Conservation (phyloP, 2,888 invertebrate species). For the Sclerodermus sp. region DNA sequence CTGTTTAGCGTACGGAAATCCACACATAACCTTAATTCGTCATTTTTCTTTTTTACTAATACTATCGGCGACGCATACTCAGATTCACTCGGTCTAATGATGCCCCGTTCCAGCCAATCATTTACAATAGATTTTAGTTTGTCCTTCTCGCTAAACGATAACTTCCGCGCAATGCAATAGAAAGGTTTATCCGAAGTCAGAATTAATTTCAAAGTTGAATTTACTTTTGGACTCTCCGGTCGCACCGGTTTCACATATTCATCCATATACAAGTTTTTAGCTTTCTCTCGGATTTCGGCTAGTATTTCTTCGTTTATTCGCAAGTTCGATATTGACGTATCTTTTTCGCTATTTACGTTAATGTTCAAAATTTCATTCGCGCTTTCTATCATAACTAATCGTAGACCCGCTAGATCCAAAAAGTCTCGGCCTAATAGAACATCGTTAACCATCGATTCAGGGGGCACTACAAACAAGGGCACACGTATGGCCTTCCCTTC, state of each 20-base stretch:
- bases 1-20: slow-evolving; percentile 17
- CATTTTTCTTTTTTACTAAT: slow-evolving; percentile 9
- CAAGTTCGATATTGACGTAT: background rate
- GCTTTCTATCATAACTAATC: no score
- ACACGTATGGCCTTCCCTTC: no score
- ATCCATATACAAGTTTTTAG: background rate
- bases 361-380: background rate
- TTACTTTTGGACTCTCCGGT: background rate
- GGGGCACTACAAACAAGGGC: no score
- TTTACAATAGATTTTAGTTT: slow-evolving; percentile 3
- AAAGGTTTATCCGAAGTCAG: slow-evolving; percentile 3
- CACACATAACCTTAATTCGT: slow-evolving; percentile 12
- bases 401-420: no score
- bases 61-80: slow-evolving; percentile 12
- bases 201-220: background rate
- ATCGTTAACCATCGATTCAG: no score
- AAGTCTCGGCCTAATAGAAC: no score
- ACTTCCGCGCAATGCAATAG: slow-evolving; percentile 4
- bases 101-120: slow-evolving; percentile 1
- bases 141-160: slow-evolving; percentile 2
- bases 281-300: background rate
- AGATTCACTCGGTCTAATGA: slow-evolving; percentile 7
- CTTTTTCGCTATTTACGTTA: background rate
- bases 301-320: background rate
- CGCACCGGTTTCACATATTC: background rate